Evolutionary conservation across 2,113 vertebrate genomes (phyloP).

Genomic region (Nibea albiflora): DNA sequence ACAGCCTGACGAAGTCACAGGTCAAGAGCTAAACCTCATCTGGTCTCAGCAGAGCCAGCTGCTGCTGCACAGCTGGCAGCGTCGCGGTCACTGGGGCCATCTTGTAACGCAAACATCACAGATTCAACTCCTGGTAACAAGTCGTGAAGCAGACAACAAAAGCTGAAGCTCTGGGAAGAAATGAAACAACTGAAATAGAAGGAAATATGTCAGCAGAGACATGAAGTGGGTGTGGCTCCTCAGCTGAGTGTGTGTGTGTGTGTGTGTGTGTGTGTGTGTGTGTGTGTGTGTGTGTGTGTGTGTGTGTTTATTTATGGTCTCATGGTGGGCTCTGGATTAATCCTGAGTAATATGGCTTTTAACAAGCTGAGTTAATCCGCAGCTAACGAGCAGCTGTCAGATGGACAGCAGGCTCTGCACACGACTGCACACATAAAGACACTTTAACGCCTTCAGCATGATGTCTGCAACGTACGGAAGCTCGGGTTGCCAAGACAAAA

Average conservation of each 20-base stretch:
- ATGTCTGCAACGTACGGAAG: not conserved
- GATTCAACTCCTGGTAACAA: not conserved
- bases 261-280: constrained; percentile 11
- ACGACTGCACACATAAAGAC: not conserved
- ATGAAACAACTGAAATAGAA: not conserved
- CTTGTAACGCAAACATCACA: not conserved
- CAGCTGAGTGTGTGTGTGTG: not conserved
- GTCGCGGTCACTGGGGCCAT: not conserved
- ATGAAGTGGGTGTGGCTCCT: not conserved
- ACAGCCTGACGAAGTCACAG: not conserved
- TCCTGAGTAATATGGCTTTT: constrained; percentile 42
- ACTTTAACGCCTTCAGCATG: not conserved
- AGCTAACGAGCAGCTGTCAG: constrained; percentile 64
- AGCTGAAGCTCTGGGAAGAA: not conserved
- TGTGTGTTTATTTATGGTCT: constrained; percentile 14
- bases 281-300: constrained; percentile 2
- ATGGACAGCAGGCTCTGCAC: constrained; percentile 22
- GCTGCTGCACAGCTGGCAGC: constrained; percentile 34
- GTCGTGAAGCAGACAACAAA: not conserved
- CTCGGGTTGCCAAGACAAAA: not conserved
- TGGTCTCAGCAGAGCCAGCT: constrained; percentile 1
- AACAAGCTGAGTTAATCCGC: constrained; percentile 59
- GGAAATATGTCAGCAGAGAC: not conserved
- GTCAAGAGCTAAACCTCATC: not conserved
- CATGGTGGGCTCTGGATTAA: constrained; percentile 47